A percentile compares a stretch with the other conserved stretches of the same genome.
Evolutionary conservation across 2,113 vertebrate genomes (phyloP).

Genomic region (Gambusia affinis): DNA sequence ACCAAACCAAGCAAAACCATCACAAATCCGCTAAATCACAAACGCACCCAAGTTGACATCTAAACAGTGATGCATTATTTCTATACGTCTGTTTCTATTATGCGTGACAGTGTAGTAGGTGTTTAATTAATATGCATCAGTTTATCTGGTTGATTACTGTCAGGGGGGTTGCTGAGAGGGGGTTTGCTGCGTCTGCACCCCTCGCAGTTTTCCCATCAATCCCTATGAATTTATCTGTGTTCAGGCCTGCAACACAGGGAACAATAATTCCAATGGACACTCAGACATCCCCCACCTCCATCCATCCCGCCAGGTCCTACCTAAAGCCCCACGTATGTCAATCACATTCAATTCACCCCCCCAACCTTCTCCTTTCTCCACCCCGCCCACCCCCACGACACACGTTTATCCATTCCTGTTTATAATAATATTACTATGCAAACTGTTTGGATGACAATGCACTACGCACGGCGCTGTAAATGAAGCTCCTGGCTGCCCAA

Average conservation of each 20-base stretch:
- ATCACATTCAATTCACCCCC: conserved; percentile 76
- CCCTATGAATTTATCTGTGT: conserved; percentile 61
- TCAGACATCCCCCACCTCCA: conserved; percentile 67
- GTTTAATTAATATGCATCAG: conserved; percentile 37
- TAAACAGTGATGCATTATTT: not conserved
- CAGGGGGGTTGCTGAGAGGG: conserved; percentile 45
- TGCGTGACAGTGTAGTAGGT: conserved; percentile 2
- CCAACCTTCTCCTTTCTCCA: conserved; percentile 71
- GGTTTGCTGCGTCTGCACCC: conserved; percentile 70
- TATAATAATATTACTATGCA: conserved; percentile 77
- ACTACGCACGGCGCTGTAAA: conserved; percentile 38
- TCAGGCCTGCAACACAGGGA: conserved; percentile 66
- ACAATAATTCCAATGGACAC: conserved; percentile 78
- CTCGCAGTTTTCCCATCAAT: conserved; percentile 54
- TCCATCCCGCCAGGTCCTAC: conserved; percentile 65
- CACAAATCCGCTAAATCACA: conserved; percentile 52
- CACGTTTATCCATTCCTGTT: conserved; percentile 66
- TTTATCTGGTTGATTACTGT: conserved; percentile 65
- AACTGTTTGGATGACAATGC: conserved; percentile 72
- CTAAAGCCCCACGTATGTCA: conserved; percentile 79
- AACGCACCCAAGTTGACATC: conserved; percentile 36
- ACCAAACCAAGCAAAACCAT: conserved; percentile 19
- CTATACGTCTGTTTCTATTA: not conserved
- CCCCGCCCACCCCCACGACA: conserved; percentile 77
- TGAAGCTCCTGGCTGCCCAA: conserved; percentile 50